These are phyloP conservation scores for Paraescarpia echinospica DNA, from an alignment of 1,140 invertebrate genomes.

Conservation along the genomic window DNA sequence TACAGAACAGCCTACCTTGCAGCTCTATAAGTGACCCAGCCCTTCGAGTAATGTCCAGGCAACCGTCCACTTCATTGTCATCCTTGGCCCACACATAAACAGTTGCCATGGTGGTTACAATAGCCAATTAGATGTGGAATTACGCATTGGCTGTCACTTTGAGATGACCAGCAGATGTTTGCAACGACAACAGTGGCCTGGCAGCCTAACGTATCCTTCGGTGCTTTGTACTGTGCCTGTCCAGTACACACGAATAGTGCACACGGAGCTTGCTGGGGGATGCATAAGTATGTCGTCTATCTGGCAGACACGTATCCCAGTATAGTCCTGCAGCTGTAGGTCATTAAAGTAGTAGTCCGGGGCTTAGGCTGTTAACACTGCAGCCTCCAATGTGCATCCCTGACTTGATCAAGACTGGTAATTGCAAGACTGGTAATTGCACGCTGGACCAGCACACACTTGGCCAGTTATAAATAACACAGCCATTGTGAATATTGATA, in stretches of 20 bases:
- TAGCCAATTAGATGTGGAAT: neutral
- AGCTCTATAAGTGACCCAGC: neutral
- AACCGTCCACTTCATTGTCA: neutral
- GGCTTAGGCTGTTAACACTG: neutral
- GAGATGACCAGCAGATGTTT: neutral
- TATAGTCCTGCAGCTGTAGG: neutral
- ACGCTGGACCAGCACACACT: neutral
- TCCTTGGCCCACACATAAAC: neutral
- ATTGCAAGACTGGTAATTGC: neutral
- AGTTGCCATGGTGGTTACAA: neutral
- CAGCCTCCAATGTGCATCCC: neutral
- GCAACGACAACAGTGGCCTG: no score
- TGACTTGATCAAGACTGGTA: neutral
- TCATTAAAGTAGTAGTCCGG: neutral
- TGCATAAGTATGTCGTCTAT: neutral
- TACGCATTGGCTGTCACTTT: neutral
- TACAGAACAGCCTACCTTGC: neutral
- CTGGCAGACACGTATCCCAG: neutral
- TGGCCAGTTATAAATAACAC: neutral
- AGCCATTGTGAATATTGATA: slow-evolving; percentile 6
- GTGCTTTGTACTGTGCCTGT: neutral
- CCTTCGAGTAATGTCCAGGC: neutral
- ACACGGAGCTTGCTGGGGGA: neutral
- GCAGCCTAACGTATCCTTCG: neutral
- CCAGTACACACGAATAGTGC: neutral